These are phyloP conservation scores for Drosophila flavopinicola DNA, from an alignment of 2,888 invertebrate species.

Conservation along the genomic window DNA sequence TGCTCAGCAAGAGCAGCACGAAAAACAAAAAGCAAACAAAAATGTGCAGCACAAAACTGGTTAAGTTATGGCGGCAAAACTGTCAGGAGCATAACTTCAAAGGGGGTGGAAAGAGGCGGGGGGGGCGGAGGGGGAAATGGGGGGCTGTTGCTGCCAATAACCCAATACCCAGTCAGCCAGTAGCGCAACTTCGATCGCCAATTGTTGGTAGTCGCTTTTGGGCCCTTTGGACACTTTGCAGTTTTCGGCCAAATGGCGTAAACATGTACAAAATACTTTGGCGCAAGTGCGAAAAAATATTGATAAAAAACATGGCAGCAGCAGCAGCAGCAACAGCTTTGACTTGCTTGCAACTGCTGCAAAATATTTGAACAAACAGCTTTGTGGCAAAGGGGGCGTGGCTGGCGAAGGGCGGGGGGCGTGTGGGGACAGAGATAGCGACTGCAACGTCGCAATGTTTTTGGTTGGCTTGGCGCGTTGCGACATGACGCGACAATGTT, in stretches of 20 bases:
- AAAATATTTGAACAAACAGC: conserved; percentile 39
- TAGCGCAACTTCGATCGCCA: too few species aligned
- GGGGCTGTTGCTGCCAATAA: too few species aligned
- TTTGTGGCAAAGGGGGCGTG: not conserved
- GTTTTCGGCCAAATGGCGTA: conserved; percentile 64
- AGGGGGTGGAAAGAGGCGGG: too few species aligned
- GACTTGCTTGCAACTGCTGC: conserved; percentile 26
- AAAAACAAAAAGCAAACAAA: too few species aligned
- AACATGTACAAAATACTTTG: conserved; percentile 78
- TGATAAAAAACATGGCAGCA: conserved; percentile 23
- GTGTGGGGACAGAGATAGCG: conserved; percentile 30
- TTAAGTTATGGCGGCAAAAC: conserved; percentile 68
- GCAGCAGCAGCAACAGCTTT: not conserved
- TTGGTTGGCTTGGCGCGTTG: conserved; percentile 44
- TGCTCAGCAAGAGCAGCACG: too few species aligned
- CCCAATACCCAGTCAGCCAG: too few species aligned
- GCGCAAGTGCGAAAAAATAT: conserved; percentile 37
- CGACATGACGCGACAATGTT: conserved; percentile 46
- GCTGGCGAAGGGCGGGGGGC: not conserved
- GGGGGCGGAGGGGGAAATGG: too few species aligned
- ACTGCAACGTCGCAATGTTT: conserved; percentile 50
- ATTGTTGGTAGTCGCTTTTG: not conserved
- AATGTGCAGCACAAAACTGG: conserved; percentile 31
- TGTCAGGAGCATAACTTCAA: conserved; percentile 60
- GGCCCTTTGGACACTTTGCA: conserved; percentile 9